Evolutionary conservation across 1,140 invertebrate species (phyloP), one percentile per base, ranked within the genome.

Genomic region (Adoxophyes honmai): DNA sequence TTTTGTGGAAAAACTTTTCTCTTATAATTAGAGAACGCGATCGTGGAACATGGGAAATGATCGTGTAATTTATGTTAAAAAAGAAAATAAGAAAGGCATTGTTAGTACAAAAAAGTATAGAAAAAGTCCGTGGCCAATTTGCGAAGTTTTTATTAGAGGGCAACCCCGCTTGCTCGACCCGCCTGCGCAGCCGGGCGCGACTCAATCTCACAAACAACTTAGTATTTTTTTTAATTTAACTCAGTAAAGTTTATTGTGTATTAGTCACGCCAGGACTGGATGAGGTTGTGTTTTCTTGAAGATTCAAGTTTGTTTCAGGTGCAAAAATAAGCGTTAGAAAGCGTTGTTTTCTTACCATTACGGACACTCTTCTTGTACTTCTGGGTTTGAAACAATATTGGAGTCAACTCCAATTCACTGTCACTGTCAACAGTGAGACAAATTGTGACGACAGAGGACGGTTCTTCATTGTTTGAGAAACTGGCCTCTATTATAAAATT

Each of bases 131-230:
- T 48, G 42, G 42, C 16, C 42, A 48, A 16, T 48, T 48, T 33
- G 42, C 18, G 18, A 48, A 48, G 42, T 48, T 48, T 48, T 48
- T 48, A 48, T 48, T 48, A 48, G 42, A 48, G 42, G 21, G 42
- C 42, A 48, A 48, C 42, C 21, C 42, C 42, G 42, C 21, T 48
- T 48, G 42, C 42, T 18, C 18, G 42, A 48, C 42, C 42, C 42
- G 42, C 18, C 42, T 48, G 39, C 8, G 39, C 39, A 18, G 16
- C 42, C 42, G 42, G 18, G 42, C 42, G 42, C 10, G 42, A 48
- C 42, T 48, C 42, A 48, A 33, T 48, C 42, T 48, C 18, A 10
- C 42, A 48, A 48, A 48, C 42, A 28, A 28, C 16, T 48, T 28
- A 28, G 21, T 14, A 28, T 8, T 21, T 48, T 48, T 48, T 44